Percentiles rank a stretch among this genome's conserved stretches.
phyloP scores from a whole-genome alignment of 2,113 vertebrate genomes.

The Hippocampus abdominalis region DNA sequence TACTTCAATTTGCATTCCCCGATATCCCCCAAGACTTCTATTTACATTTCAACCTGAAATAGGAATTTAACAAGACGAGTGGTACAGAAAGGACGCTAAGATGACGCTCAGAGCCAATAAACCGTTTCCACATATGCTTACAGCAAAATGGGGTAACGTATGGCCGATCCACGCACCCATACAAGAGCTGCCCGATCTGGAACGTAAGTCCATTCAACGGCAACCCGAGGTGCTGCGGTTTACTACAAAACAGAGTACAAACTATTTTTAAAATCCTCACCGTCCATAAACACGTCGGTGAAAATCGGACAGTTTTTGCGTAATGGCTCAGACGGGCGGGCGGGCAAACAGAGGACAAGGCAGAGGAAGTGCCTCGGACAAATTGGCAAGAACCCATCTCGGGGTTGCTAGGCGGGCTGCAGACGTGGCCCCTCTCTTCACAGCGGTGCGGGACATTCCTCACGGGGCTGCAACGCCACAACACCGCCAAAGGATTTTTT shows the following conservation, averaged over 20 bases:
- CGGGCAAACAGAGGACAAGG: not conserved
- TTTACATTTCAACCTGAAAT: no score
- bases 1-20: not conserved
- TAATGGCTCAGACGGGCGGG: not conserved
- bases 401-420: conserved; percentile 12
- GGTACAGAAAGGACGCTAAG: not conserved
- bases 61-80: not conserved
- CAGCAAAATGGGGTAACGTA: no score
- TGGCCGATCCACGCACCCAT: not conserved
- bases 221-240: not conserved
- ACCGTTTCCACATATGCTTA: not conserved
- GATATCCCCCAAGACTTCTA: no score
- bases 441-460: conserved; percentile 53
- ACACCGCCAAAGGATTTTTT: conserved; percentile 29
- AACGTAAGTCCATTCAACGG: not conserved
- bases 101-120: not conserved
- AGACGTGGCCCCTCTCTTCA: conserved; percentile 33
- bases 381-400: conserved; percentile 25
- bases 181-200: not conserved
- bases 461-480: conserved; percentile 49
- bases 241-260: not conserved
- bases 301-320: not conserved
- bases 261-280: not conserved
- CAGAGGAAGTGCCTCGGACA: conserved; percentile 2
- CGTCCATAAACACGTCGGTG: not conserved